Conservation (phyloP, 2,797 vertebrate species). For the Heliangelus exortis region DNA sequence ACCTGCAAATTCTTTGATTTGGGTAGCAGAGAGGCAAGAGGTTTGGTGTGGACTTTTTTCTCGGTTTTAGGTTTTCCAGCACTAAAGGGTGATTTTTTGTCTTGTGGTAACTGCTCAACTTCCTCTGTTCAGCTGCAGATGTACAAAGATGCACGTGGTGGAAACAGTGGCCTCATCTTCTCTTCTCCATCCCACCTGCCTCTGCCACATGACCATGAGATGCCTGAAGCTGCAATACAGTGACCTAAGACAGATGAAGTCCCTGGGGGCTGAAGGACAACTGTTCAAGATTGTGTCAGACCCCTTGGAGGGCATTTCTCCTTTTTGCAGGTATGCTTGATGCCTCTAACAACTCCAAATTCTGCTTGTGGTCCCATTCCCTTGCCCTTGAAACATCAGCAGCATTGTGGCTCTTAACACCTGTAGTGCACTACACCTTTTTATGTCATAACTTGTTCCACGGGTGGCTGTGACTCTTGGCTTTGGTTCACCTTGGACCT, state of each 20-base stretch:
- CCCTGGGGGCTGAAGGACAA: not conserved
- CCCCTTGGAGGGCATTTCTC: not conserved
- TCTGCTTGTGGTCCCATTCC: not conserved
- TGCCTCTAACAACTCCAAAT: not conserved
- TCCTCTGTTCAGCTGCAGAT: not conserved
- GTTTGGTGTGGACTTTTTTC: not conserved
- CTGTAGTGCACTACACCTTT: not conserved
- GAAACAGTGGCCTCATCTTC: not conserved
- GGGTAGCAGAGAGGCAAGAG: not conserved
- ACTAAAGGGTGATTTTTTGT: not conserved
- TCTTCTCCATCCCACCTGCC: fast-evolving
- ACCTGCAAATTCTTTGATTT: not conserved
- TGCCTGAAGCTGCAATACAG: fast-evolving
- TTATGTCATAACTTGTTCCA: not conserved
- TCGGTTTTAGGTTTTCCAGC: not conserved
- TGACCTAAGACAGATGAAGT: not conserved
- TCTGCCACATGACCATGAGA: not conserved
- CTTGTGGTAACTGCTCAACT: not conserved
- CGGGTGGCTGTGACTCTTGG: not conserved
- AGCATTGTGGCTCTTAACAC: not conserved
- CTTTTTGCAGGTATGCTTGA: not conserved
- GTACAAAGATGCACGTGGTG: not conserved
- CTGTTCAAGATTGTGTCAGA: not conserved
- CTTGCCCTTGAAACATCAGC: not conserved
- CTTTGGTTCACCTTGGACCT: not conserved